Percentiles rank a stretch among this genome's conserved stretches.
Conservation (phyloP, 2,888 invertebrate species). For the Scaptodrosophila latifasciaeformis region DNA sequence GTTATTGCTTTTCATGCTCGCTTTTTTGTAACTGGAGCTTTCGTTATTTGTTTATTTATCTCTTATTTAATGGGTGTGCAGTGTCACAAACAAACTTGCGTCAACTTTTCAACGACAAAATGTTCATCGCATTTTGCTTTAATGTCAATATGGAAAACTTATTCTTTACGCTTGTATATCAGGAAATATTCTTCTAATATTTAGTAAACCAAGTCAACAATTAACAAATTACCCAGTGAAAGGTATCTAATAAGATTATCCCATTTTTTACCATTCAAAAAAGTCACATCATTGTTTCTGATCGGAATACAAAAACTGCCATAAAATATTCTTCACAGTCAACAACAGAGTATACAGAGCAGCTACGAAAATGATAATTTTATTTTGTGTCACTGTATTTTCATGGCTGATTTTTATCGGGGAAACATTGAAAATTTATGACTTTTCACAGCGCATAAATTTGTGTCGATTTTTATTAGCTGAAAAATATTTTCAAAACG, state of each 20-base stretch:
- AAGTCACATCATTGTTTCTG: too few species aligned
- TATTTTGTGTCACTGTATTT: constrained; percentile 20
- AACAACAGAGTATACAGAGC: background rate
- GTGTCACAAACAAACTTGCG: too few species aligned
- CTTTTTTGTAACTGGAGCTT: too few species aligned
- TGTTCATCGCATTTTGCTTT: too few species aligned
- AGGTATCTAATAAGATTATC: too few species aligned
- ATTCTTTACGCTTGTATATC: too few species aligned
- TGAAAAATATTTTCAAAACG: constrained; percentile 41
- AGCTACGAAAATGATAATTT: constrained; percentile 20
- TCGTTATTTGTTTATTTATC: constrained; percentile 33
- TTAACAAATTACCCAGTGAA: constrained; percentile 17
- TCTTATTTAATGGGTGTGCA: constrained; percentile 19
- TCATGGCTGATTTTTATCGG: constrained; percentile 43
- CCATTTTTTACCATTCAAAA: too few species aligned
- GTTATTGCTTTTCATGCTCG: constrained; percentile 3
- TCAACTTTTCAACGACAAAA: too few species aligned
- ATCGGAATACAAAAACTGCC: too few species aligned
- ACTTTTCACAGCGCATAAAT: constrained; percentile 43
- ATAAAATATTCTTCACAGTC: background rate
- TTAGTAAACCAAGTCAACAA: constrained; percentile 11
- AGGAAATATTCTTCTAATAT: too few species aligned
- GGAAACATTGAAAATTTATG: constrained; percentile 49
- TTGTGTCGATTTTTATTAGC: constrained; percentile 48
- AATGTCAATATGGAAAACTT: too few species aligned